These are phyloP conservation scores for Uropetala carovei DNA, from an alignment of 2,888 invertebrate genomes.

Conservation along the genomic window DNA sequence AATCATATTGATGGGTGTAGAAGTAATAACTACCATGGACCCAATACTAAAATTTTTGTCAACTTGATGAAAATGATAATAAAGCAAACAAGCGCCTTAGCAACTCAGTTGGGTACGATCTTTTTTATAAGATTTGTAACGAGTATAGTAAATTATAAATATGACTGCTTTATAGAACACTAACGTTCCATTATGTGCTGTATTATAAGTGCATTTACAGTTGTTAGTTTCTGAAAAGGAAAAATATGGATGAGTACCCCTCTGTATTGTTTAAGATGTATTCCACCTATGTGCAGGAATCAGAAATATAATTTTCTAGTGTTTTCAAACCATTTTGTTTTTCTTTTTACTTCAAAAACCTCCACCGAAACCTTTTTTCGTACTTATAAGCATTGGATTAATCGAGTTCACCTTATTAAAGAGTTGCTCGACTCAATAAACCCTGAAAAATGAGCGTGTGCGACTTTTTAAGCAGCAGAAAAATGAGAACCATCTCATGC, in stretches of 20 bases:
- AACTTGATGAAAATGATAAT: conserved; percentile 31
- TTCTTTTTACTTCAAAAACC: background rate
- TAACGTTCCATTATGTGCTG: conserved; percentile 63
- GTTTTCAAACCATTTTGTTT: conserved; percentile 53
- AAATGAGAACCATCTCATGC: background rate
- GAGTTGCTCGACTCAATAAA: no score
- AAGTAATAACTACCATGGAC: conserved; percentile 59
- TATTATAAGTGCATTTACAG: conserved; percentile 63
- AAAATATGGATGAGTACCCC: conserved; percentile 37
- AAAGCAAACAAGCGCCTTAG: conserved; percentile 31
- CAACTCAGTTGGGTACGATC: conserved; percentile 62
- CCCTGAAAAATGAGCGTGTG: background rate
- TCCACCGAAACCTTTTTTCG: background rate
- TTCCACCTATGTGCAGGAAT: conserved; percentile 53
- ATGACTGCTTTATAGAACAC: conserved; percentile 64
- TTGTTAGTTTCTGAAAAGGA: conserved; percentile 57
- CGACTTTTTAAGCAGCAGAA: background rate
- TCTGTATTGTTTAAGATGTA: conserved; percentile 61
- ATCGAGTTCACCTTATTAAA: no score
- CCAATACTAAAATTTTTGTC: background rate
- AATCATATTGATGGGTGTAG: conserved; percentile 43
- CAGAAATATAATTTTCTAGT: conserved; percentile 64
- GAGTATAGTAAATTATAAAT: conserved; percentile 58
- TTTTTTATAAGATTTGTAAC: conserved; percentile 45
- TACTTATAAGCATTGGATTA: no score